Evolutionary conservation across 2,113 vertebrate species (phyloP).

Genomic region (Hydropotes inermis): DNA sequence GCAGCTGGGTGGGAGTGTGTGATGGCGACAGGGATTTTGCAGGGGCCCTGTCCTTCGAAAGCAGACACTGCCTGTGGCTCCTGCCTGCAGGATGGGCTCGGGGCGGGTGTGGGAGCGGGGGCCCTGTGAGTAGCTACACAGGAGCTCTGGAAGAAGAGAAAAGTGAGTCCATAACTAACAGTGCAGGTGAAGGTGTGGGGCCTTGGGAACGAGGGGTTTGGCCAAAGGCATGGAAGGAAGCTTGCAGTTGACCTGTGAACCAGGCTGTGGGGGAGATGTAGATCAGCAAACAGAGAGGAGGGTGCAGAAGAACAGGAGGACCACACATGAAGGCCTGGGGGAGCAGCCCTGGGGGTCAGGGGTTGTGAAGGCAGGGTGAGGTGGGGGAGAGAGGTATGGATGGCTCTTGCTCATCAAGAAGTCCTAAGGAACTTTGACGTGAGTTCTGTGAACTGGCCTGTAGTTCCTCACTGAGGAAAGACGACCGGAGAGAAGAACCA

Average conservation of each 20-base stretch:
- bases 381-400: not conserved
- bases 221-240: not conserved
- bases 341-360: not conserved
- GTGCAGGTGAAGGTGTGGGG: too few species aligned
- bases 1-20: not conserved
- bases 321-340: accelerated
- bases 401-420: not conserved
- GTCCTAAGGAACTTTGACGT: not conserved
- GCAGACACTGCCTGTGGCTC: not conserved
- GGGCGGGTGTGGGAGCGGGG: not conserved
- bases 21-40: not conserved
- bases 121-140: not conserved
- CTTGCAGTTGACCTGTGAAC: not conserved
- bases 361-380: not conserved
- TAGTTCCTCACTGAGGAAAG: not conserved
- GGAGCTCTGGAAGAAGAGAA: not conserved
- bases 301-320: not conserved
- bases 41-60: not conserved
- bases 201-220: not conserved
- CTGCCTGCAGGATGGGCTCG: not conserved
- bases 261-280: not conserved
- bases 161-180: not conserved
- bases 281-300: accelerated
- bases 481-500: not conserved
- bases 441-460: not conserved